These are phyloP conservation scores for Actenoides hombroni DNA, from an alignment of 2,113 vertebrate species.

Conservation along the genomic window DNA sequence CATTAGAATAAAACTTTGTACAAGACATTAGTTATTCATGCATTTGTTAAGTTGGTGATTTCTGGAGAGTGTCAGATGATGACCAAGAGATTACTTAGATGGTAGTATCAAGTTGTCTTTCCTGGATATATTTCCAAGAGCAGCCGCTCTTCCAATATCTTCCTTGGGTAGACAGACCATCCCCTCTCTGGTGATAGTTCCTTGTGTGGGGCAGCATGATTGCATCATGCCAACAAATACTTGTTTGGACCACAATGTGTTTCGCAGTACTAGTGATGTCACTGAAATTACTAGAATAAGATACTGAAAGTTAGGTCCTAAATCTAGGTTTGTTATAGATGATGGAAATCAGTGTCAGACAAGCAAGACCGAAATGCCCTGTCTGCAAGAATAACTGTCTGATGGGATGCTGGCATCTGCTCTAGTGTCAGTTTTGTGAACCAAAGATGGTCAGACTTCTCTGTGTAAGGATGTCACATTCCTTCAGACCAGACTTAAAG, in stretches of 20 bases:
- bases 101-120: background rate
- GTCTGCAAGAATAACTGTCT: background rate
- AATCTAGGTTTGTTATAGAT: background rate
- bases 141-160: background rate
- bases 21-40: background rate
- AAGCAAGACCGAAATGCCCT: background rate
- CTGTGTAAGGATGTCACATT: background rate
- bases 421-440: background rate
- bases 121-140: background rate
- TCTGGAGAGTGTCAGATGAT: background rate
- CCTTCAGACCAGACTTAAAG: background rate
- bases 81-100: background rate
- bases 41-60: background rate
- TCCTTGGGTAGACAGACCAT: background rate
- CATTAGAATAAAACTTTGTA: background rate
- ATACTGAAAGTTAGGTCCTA: background rate
- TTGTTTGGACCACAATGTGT: background rate
- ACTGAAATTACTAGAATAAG: background rate
- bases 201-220: background rate
- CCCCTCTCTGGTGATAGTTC: background rate
- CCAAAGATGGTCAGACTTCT: background rate
- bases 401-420: background rate
- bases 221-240: background rate
- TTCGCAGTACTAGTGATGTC: background rate
- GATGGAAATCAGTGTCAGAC: background rate